Conservation (phyloP, 1,140 invertebrate genomes). For the Lordiphosa collinella region DNA sequence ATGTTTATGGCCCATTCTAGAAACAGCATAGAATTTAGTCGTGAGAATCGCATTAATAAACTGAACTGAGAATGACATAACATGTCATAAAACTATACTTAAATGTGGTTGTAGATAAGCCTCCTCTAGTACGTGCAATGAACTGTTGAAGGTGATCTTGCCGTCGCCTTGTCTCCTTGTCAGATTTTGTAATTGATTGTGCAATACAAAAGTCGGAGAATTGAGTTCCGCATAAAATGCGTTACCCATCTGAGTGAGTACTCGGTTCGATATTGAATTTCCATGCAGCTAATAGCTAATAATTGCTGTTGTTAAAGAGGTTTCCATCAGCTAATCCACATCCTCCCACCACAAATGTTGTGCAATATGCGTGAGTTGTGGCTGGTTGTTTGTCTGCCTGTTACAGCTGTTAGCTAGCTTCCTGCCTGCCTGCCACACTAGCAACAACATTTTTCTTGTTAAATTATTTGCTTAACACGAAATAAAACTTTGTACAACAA, state of each 20-base stretch:
- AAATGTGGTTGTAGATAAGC: conserved; percentile 11
- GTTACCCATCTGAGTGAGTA: conserved; percentile 9
- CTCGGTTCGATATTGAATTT: conserved; percentile 32
- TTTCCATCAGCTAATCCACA: conserved; percentile 26
- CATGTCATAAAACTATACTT: conserved; percentile 36
- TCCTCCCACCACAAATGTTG: conserved; percentile 43
- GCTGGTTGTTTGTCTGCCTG: conserved; percentile 10
- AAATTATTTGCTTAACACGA: conserved; percentile 61
- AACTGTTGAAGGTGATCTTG: conserved; percentile 44
- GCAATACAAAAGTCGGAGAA: conserved; percentile 13
- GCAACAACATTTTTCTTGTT: conserved; percentile 50
- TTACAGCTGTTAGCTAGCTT: conserved; percentile 24
- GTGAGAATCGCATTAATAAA: conserved; percentile 39
- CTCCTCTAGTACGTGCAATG: conserved; percentile 29
- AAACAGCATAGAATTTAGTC: conserved; percentile 4
- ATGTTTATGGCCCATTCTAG: conserved; percentile 7
- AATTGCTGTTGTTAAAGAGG: conserved; percentile 42
- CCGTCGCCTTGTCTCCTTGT: conserved; percentile 17
- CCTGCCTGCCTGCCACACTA: conserved; percentile 16
- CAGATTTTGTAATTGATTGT: conserved; percentile 33
- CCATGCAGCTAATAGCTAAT: conserved; percentile 46
- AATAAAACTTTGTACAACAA: conserved; percentile 64
- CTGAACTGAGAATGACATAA: conserved; percentile 29
- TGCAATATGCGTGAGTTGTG: conserved; percentile 48
- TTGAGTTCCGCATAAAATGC: conserved; percentile 18